Conservation (phyloP, 2,888 invertebrate species). For the Aphidoletes aphidimyza region DNA sequence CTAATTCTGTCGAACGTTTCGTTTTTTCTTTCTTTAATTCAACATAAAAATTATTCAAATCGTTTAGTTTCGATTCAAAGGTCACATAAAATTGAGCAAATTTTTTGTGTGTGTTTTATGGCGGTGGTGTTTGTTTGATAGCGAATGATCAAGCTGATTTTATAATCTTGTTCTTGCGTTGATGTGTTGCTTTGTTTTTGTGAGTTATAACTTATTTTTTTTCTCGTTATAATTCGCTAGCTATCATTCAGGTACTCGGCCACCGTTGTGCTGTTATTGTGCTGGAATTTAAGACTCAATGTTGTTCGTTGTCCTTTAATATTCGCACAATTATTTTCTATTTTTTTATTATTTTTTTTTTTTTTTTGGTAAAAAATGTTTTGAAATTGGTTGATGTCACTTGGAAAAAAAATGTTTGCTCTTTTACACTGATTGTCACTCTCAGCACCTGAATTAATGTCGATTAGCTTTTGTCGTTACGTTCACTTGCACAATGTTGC, state of each 20-base stretch:
- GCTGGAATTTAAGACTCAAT: conserved; percentile 54
- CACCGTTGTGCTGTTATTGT: conserved; percentile 17
- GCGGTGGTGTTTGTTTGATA: conserved; percentile 33
- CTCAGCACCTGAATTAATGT: conserved; percentile 25
- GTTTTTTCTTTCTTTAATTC: neutral
- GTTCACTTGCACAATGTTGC: conserved; percentile 7
- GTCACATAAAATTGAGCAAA: conserved; percentile 51
- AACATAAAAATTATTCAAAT: neutral
- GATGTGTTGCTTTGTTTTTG: neutral
- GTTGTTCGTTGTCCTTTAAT: conserved; percentile 48
- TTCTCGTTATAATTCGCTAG: neutral
- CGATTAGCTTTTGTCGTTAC: neutral
- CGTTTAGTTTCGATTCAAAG: conserved; percentile 18
- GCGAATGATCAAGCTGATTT: conserved; percentile 25
- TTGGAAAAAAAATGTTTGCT: neutral
- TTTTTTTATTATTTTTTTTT: neutral
- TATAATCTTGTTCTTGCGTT: neutral
- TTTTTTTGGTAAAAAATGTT: neutral
- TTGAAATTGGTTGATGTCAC: neutral
- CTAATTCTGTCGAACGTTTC: neutral
- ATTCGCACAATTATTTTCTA: conserved; percentile 33
- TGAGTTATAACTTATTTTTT: neutral
- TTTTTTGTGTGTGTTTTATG: conserved; percentile 20
- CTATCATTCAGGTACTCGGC: conserved; percentile 20
- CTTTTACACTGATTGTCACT: conserved; percentile 33